Base-by-base conservation (phyloP, 2,888 invertebrate species). In the Lithosia quadra region DNA sequence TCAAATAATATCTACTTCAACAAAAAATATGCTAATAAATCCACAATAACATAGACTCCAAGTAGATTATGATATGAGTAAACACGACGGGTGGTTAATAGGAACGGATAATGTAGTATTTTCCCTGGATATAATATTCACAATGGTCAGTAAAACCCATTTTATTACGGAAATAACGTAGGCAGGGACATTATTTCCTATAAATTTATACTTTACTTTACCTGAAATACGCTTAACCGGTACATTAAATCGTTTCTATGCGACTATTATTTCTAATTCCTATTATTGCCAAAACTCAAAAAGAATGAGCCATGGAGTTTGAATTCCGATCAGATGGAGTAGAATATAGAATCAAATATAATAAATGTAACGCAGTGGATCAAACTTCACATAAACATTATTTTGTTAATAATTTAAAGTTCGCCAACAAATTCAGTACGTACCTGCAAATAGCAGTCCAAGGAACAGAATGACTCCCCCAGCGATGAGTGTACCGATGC, bases 361-460 rank as follows among this genome's bases (percentile, higher is more conserved):
- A 28, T 28, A n/a, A n/a, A n/a, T n/a, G n/a, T n/a, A 28, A 28
- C 13, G 18, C 33, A n/a, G n/a, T 0, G 2, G n/a, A 33, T 10
- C 58, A n/a, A n/a, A n/a, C n/a, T 56, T 1, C 13, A 24, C 22
- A 56, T 55, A 57, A 24, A 24, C 15, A 24, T 5, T 24, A 8
- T 24, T 28, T 10, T 2, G 28, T 28, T 21, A 59, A 15, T 0
- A 21, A 11, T 10, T 59, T 59, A 13, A 60, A 22, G 39, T 60
- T 39, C 24, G 4, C 2, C n/a, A 21, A n/a, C 11, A 34, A 34
- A 7, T 53, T n/a, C 4, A 56, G 34, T 55, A 75, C 90, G 90
- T 79, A 96, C 96, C 96, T 82, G 96, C 94, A 74, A 96, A 93
- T 63, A 96, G 88, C 72, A 96, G 88, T 55, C 97, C 96, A 61